Conservation (phyloP, 2,113 vertebrate species). For the Forbesichthys papilliferus region DNA sequence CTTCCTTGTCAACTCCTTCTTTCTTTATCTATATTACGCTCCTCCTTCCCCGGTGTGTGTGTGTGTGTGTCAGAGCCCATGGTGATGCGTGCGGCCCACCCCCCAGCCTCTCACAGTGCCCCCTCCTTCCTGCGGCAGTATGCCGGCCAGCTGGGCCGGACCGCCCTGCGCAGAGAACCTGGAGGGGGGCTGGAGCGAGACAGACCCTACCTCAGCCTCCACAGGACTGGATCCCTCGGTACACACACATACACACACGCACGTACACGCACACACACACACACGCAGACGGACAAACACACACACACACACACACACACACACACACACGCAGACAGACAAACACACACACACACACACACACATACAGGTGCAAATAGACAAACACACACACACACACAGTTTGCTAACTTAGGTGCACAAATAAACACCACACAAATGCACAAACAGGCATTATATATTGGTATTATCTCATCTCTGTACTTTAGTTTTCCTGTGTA, state of each 20-base stretch:
- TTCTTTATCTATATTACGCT: neutral
- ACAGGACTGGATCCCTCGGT: slow-evolving; percentile 81
- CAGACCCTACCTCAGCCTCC: slow-evolving; percentile 74
- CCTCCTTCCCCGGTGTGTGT: slow-evolving; percentile 11
- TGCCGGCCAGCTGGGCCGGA: slow-evolving; percentile 77
- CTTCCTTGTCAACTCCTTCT: neutral
- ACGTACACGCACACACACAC: neutral
- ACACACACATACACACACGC: slow-evolving; percentile 48
- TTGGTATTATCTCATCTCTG: too few relatives aligned
- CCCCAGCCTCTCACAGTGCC: slow-evolving; percentile 79
- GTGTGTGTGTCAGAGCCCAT: slow-evolving; percentile 68
- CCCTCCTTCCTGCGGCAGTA: slow-evolving; percentile 82
- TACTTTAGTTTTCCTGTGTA: too few relatives aligned
- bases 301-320: slow-evolving; percentile 39
- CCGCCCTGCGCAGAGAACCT: slow-evolving; percentile 75
- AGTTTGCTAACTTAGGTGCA: neutral
- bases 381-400: neutral
- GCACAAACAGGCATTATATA: too few relatives aligned
- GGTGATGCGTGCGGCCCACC: slow-evolving; percentile 71
- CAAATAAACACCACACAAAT: neutral
- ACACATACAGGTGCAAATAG: neutral
- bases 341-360: neutral
- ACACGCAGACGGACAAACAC: neutral
- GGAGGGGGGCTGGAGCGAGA: slow-evolving; percentile 74
- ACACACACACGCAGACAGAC: slow-evolving; percentile 7